Evolutionary conservation across 1,140 invertebrate genomes (phyloP), one percentile per base, ranked within the genome.

Genomic region (Drosophila tsacasi): DNA sequence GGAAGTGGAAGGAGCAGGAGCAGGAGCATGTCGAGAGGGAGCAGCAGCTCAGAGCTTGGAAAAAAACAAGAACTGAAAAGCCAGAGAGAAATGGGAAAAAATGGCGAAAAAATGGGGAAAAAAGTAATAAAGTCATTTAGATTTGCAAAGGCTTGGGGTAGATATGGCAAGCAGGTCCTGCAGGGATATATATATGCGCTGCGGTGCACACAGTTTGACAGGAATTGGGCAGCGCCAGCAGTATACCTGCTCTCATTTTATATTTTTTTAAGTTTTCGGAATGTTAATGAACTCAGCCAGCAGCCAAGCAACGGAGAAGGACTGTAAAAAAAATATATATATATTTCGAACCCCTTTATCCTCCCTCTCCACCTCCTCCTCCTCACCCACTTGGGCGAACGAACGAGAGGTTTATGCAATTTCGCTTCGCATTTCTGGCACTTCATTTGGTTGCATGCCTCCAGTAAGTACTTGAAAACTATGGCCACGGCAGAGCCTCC

Each of bases 51-150:
- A 59, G 27, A 59, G 54, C n/a, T 13, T 9, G n/a, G 0, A 44
- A 57, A 59, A 21, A 46, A 30, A 77, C 46, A 35, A 27, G 3
- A 65, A 42, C 67, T 39, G 71, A 80, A 61, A 60, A 59, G 39
- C 44, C 59, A 55, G 59, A 69, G 62, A 68, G 68, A 80, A 80
- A 76, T 64, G 59, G 49, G 64, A 58, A 87, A 72, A 79, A 79
- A 75, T 63, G 52, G 50, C 59, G 79, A 83, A 87, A 73, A 79
- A 79, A 76, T 61, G 54, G 40, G 66, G 74, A 89, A 89, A 89
- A 78, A 79, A 90, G 81, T 85, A 90, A 90, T 90, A 85, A 89
- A 89, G 85, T 90, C 85, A 90, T 90, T 90, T 91, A 90, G 85
- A 90, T 90, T 90, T 85, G 64, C 79, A 72, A 46, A 46, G 86